Base-by-base conservation (phyloP, 1,140 invertebrate genomes). In the Magallana gigas region DNA sequence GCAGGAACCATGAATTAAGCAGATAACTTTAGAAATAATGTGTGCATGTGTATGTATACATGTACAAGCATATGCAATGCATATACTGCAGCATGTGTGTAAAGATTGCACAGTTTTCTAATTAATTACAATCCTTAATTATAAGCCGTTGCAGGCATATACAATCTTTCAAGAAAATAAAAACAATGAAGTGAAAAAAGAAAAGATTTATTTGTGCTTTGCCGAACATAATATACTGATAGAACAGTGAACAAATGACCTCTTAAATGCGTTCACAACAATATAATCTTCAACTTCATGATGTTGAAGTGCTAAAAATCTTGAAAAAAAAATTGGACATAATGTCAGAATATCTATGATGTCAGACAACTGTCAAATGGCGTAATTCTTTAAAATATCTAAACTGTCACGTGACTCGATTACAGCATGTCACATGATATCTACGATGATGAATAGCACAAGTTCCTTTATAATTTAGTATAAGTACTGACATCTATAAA, bases 171-270 rank as follows among this genome's bases (percentile, higher is more conserved):
- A 18, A 16, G 62, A n/a, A 64, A 16, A 68, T 23, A 71, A 6
- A 29, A 71, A 29, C 3, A 12, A 0, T 11, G 5, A 29, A 29
- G 23, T 18, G 6, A 62, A 62, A 23, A 62, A 71, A 71, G 68
- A 23, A 36, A 18, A 71, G 68, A 71, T 71, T 71, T 71, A 71
- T 71, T 71, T 29, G 68, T 71, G 68, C 68, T 29, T 29, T 71
- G 8, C 68, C 12, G 64, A 29, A 29, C 23, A 71, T 29, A 71
- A 5, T 71, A 9, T 48, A 48, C 36, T 9, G 60, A 62, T 62
- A 12, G 68, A 9, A 71, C 68, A 71, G 68, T 29, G 68, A 71
- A 71, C 68, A 71, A 29, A 71, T 29, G 11, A 8, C 64, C 8
- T 23, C 8, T 71, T 36, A 9, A 23, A 71, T 71, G 68, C 36